Base-by-base conservation (phyloP, 2,113 vertebrate species). In the Osmerus mordax region DNA sequence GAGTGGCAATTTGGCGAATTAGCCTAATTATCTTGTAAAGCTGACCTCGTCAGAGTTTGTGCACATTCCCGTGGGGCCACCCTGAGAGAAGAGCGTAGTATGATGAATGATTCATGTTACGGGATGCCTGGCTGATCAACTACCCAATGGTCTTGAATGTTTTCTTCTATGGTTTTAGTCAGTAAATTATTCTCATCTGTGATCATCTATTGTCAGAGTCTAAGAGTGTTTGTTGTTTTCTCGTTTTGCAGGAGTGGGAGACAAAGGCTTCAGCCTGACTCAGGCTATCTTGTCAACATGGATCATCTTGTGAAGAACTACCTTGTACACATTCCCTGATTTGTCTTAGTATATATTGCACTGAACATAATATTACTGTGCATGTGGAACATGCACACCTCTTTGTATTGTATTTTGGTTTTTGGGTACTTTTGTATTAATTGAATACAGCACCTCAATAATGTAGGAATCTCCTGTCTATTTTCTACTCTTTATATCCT, bases 191-290 rank as follows among this genome's bases (percentile, higher is more conserved):
- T 47, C 32, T 36, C 32, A 36, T 36, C 32, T 36, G 7, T 36
- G 32, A 7, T 36, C 32, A 36, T 36, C 7, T 36, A 7, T 36
- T 36, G 32, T 36, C 4, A 36, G 5, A 36, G 32, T 36, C 32
- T 36, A 28, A 28, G 25, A 28, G 25, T 36, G 41, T 47, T 36
- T 47, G 41, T 47, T 47, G 41, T 47, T 52, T 16, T 2, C 7
- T 5, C 28, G 2, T 4, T 71, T 73, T 3, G 54, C 75, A 95
- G 94, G 92, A 94, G 55, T 94, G 92, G 92, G 94, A 95, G 78
- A 91, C 88, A 70, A 94, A 94, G 87, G 79, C 89, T 25, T 85
- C 90, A 2, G 76, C 83, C 36, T 94, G 89, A 92, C 15, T 1
- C 0, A 47, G 15, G 2, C 4, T 36, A 25, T 1, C 0, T 60